These are phyloP conservation scores for Meiosimyza platycephala DNA, from an alignment of 2,888 invertebrate genomes.

Conservation along the genomic window DNA sequence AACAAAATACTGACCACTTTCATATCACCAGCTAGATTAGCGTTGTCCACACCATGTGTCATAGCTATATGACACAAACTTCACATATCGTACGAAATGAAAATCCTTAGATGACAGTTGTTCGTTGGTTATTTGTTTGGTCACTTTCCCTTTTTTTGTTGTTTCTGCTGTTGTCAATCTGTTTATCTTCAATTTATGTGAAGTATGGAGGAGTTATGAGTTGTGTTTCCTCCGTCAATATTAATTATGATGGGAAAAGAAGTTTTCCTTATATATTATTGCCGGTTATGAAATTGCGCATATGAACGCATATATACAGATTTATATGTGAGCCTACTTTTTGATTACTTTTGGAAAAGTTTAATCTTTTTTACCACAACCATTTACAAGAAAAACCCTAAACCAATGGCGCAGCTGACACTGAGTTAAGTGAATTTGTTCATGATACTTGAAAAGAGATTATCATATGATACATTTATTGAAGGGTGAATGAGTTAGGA, in stretches of 20 bases:
- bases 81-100: too few species aligned
- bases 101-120: conserved; percentile 22
- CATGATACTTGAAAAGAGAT: conserved; percentile 53
- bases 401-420: conserved; percentile 28
- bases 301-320: too few species aligned
- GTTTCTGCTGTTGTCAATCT: too few species aligned
- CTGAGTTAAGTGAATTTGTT: conserved; percentile 58
- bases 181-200: neutral
- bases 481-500: conserved; percentile 33
- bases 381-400: neutral
- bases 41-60: conserved; percentile 1
- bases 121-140: neutral
- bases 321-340: neutral
- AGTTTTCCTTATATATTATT: conserved; percentile 40
- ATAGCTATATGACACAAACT: neutral
- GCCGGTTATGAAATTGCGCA: conserved; percentile 16
- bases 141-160: too few species aligned
- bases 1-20: neutral
- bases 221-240: conserved; percentile 8
- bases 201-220: neutral
- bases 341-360: conserved; percentile 20
- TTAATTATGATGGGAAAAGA: conserved; percentile 37
- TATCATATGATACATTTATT: conserved; percentile 56
- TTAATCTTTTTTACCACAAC: conserved; percentile 1
- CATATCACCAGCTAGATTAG: conserved; percentile 10